Conservation (phyloP, 2,113 vertebrate species). For the Chiloscyllium plagiosum region DNA sequence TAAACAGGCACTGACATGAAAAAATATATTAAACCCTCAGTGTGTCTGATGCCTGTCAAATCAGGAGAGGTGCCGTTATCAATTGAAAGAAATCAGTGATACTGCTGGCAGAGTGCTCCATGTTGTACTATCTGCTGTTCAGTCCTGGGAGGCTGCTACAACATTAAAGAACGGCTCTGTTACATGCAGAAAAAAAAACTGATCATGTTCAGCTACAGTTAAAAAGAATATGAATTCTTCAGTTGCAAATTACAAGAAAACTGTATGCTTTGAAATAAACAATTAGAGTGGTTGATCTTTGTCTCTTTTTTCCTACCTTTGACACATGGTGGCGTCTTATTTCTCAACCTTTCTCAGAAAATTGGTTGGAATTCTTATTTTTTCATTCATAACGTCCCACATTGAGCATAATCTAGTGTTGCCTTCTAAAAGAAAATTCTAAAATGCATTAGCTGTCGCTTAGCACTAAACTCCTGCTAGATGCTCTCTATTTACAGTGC, state of each 20-base stretch:
- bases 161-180: constrained; percentile 21
- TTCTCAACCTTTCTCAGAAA: constrained; percentile 33
- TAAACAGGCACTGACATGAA: constrained; percentile 66
- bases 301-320: constrained; percentile 33
- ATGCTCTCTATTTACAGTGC: constrained; percentile 45
- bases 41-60: constrained; percentile 72
- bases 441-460: constrained; percentile 2
- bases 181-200: not conserved
- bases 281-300: not conserved
- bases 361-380: constrained; percentile 18
- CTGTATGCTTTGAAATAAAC: constrained; percentile 29
- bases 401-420: not conserved
- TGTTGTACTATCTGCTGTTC: constrained; percentile 59
- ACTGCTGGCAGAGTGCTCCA: constrained; percentile 53
- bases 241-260: constrained; percentile 23
- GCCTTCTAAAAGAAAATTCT: constrained; percentile 20
- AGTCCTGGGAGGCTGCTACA: not conserved
- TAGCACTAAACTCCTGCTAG: not conserved
- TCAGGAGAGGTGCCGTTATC: constrained; percentile 67
- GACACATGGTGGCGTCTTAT: constrained; percentile 33
- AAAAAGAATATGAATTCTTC: not conserved
- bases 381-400: constrained; percentile 5
- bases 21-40: constrained; percentile 56
- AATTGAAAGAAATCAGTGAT: constrained; percentile 67
- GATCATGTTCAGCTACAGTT: not conserved